These are phyloP conservation scores for Dicranocentrus wangi DNA, from an alignment of 2,888 invertebrate genomes.

Conservation along the genomic window DNA sequence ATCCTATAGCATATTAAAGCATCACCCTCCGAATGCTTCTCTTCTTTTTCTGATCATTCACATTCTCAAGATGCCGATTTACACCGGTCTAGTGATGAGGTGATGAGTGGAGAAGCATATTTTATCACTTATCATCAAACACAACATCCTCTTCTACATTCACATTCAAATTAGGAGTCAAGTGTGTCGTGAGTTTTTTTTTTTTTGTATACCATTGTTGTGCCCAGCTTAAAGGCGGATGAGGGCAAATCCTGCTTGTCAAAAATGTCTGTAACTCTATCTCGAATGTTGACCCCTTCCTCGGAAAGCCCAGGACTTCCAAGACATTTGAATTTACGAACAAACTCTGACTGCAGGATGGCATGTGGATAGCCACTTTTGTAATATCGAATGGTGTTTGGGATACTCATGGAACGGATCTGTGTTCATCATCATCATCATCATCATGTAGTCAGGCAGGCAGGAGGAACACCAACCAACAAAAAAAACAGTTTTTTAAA, in stretches of 20 bases:
- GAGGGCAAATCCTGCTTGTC: conserved; percentile 71
- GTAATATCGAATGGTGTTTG: conserved; percentile 69
- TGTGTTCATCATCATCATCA: too few relatives aligned
- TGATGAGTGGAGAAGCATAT: too few relatives aligned
- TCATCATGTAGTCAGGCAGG: too few relatives aligned
- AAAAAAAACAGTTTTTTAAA: too few relatives aligned
- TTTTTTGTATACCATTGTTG: conserved; percentile 69
- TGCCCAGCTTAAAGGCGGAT: conserved; percentile 69
- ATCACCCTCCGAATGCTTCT: too few relatives aligned
- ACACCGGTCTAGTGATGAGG: too few relatives aligned
- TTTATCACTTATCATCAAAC: too few relatives aligned
- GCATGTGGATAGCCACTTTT: conserved; percentile 71
- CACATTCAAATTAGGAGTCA: conserved; percentile 38
- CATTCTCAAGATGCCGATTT: too few relatives aligned
- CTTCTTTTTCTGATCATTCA: too few relatives aligned
- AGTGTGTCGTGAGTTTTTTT: background rate
- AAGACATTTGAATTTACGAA: conserved; percentile 71
- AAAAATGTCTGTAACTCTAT: conserved; percentile 71
- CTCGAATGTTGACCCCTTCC: conserved; percentile 69
- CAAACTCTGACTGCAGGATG: conserved; percentile 68
- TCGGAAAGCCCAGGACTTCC: conserved; percentile 69
- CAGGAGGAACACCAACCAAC: background rate
- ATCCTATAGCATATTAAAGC: too few relatives aligned
- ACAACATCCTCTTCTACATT: conserved; percentile 1
- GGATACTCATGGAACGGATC: conserved; percentile 71